Evolutionary conservation across 2,888 invertebrate genomes (phyloP), one percentile per base, ranked within the genome.

Genomic region (Leptopilina syphax): DNA sequence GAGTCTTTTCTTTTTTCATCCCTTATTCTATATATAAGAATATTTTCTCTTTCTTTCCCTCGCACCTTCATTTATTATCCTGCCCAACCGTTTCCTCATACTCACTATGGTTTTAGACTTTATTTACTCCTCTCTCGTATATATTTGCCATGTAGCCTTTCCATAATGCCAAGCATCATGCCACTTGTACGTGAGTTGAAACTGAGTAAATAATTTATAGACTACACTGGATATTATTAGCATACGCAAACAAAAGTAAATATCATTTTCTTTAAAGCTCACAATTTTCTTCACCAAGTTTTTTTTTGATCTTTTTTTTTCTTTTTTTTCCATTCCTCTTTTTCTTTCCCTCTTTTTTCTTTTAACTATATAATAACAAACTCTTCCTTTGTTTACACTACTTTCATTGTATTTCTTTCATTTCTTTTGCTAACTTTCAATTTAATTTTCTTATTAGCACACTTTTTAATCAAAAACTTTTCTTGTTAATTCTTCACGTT

Each of bases 1-100:
- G 94, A 95, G 94, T 92, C 77, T 44, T 44, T 44, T 8, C 77
- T 44, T 44, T 44, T 8, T 44, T 44, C 44, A 8, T 44, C 44
- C 8, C 44, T 44, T 34, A 34, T 34, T 34, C 34, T 34, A 34
- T 34, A 34, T 34, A 34, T 34, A 34, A 34, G 34, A 34, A 34
- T 34, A 44, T 44, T 44, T 44, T 44, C 65, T 70, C 13, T 77
- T 66, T 76, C 13, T 70, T 12, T 65, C 12, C 68, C 41, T 57
- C 10, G 8, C 27, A n/a, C 41, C 24, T n/a, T 60, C 67, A 24
- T 50, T 78, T 77, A 60, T 70, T 70, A 60, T 78, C 76, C 44
- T 50, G 70, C 44, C 9, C 73, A 34, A 3, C 60, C 76, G n/a
- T 6, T 76, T 78, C 50, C 41, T 24, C 63, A 18, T 63, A 63